Evolutionary conservation across 2,888 invertebrate species (phyloP), one percentile per base, ranked within the genome.

Genomic region (Anoplius nigerrimus): DNA sequence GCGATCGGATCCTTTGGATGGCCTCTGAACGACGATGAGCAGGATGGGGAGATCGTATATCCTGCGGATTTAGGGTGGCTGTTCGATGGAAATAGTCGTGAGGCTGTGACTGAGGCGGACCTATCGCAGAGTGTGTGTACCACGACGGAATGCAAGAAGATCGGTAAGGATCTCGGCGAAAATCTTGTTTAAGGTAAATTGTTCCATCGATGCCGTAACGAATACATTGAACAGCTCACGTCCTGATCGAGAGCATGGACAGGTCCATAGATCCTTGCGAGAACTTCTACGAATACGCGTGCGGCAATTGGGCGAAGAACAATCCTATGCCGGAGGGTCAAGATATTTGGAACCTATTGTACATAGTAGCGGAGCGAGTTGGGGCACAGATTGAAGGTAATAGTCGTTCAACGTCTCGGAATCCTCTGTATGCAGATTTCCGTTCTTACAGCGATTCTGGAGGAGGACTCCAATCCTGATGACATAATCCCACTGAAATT

Each of bases 231-330:
- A 48, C 8, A 74, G 77, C 67, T 15, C 60, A 69, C 0, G 72
- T 72, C 21, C 69, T 75, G n/a, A 51, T 65, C 22, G 62, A 63
- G 18, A 65, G 71, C 13, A 78, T 81, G 70, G 66, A 83, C 51
- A 66, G 72, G 54, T 70, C 69, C 3, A 65, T 68, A 2, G 66
- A 84, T 69, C 84, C 83, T 4, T 84, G 83, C 27, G 70, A 81
- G 0, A 58, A 83, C 59, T 83, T 83, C 58, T 81, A 80, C 56
- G 76, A 83, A 13, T 83, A 76, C 24, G 59, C 76, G 0, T 84
- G 84, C 54, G 81, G 82, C 27, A 76, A 74, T 6, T 84, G 76
- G 75, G 11, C 43, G 2, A 22, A 60, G 5, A 61, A 74, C 2
- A 71, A 77, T 70, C 71, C 76, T 2, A 67, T 76, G 15, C 83